Percentiles rank a stretch among this genome's conserved stretches.
These are phyloP conservation scores for Ophion slaviceki DNA, from an alignment of 2,888 invertebrate species.

Conservation along the genomic window DNA sequence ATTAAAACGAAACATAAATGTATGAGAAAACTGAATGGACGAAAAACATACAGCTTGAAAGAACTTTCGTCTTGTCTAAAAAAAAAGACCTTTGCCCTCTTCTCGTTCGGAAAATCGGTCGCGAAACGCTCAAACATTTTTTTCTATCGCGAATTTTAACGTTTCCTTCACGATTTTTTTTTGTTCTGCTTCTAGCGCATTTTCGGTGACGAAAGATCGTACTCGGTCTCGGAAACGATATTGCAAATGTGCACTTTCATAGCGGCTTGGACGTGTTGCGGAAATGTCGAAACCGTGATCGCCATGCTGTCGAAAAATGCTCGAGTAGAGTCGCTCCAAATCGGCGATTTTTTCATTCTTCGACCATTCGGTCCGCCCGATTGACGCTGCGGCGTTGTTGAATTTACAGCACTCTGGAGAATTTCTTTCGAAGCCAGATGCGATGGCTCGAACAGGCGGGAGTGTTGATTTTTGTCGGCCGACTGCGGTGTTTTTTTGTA, in stretches of 20 bases:
- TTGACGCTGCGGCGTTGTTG: slow-evolving; percentile 61
- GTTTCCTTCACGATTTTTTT: background rate
- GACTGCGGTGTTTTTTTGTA: slow-evolving; percentile 36
- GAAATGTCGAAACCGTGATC: slow-evolving; percentile 75
- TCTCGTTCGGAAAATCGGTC: background rate
- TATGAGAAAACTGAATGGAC: background rate
- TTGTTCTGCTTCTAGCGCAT: slow-evolving; percentile 37
- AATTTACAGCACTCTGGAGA: slow-evolving; percentile 53
- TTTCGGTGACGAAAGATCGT: slow-evolving; percentile 68
- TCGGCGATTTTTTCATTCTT: slow-evolving; percentile 65
- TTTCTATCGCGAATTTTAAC: background rate
- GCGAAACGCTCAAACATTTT: background rate
- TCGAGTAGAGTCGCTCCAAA: slow-evolving; percentile 70
- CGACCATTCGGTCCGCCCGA: slow-evolving; percentile 55
- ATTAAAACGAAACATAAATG: slow-evolving; percentile 6
- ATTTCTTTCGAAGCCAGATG: slow-evolving; percentile 58
- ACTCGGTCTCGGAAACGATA: slow-evolving; percentile 72
- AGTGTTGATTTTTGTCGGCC: slow-evolving; percentile 53
- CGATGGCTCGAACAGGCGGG: slow-evolving; percentile 62
- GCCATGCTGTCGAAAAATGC: slow-evolving; percentile 77
- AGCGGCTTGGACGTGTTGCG: slow-evolving; percentile 72
- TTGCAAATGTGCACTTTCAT: slow-evolving; percentile 73
- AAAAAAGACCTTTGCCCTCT: background rate
- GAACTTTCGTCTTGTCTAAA: background rate
- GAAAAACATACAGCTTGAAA: background rate